A percentile compares a stretch with the other conserved stretches of the same genome.
Evolutionary conservation across 2,888 invertebrate genomes (phyloP).

Genomic region (Gasteruption jaculator): DNA sequence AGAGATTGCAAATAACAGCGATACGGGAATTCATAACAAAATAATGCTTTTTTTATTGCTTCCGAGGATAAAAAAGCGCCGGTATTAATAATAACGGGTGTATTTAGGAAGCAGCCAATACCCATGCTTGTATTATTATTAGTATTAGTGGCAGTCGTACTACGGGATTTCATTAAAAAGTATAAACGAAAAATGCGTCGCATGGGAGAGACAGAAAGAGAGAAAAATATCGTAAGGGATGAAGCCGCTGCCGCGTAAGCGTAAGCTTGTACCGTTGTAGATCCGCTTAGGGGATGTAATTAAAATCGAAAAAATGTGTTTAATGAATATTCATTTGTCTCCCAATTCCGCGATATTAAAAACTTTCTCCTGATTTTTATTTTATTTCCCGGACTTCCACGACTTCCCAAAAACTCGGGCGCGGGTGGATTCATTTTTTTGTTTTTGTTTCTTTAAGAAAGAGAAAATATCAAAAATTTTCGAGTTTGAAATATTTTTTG

Average conservation of each 20-base stretch:
- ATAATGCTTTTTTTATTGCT: constrained; percentile 47
- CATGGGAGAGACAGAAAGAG: constrained; percentile 10
- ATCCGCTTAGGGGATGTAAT: constrained; percentile 50
- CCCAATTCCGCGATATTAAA: constrained; percentile 39
- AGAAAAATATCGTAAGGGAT: constrained; percentile 13
- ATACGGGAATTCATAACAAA: constrained; percentile 49
- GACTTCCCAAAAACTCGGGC: no score
- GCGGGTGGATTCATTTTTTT: no score
- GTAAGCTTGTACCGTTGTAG: constrained; percentile 27
- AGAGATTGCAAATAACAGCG: no score
- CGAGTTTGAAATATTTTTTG: no score
- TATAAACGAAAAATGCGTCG: constrained; percentile 18
- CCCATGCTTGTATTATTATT: no score
- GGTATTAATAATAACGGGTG: constrained; percentile 48
- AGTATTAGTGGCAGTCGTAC: constrained; percentile 36
- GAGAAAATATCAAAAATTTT: no score
- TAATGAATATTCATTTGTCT: constrained; percentile 46
- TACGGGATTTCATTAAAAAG: constrained; percentile 46
- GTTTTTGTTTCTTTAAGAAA: no score
- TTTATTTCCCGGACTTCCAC: no score
- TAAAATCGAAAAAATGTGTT: constrained; percentile 49
- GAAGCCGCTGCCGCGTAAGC: constrained; percentile 34
- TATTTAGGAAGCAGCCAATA: no score
- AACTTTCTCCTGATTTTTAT: no score
- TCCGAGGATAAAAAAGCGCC: constrained; percentile 42